phyloP scores from a whole-genome alignment of 2,888 invertebrate species.

The Morpho helenor region DNA sequence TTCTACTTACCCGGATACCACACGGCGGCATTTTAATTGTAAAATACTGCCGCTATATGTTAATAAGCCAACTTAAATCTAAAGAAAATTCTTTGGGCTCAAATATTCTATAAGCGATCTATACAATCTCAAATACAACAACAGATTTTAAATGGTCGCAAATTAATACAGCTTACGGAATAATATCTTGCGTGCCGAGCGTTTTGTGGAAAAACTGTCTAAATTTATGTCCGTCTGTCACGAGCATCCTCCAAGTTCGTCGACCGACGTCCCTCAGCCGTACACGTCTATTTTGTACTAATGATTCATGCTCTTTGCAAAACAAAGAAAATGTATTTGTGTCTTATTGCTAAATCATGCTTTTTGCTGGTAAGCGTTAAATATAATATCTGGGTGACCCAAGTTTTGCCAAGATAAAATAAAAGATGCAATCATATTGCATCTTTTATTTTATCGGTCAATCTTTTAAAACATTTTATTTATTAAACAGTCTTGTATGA shows the following conservation, averaged over 20 bases:
- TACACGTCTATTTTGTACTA: slow-evolving; percentile 32
- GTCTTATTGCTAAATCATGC: slow-evolving; percentile 2
- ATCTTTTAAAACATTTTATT: too few species aligned
- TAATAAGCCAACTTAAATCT: too few species aligned
- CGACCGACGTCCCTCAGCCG: slow-evolving; percentile 27
- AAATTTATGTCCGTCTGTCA: slow-evolving; percentile 27
- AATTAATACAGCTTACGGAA: slow-evolving; percentile 16
- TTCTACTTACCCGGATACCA: too few species aligned
- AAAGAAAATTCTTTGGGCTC: too few species aligned
- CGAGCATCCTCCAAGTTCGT: slow-evolving; percentile 30
- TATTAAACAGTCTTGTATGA: too few species aligned
- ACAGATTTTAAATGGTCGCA: slow-evolving; percentile 1
- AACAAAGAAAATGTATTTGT: slow-evolving; percentile 23
- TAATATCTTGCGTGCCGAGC: slow-evolving; percentile 21
- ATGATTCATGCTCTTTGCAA: slow-evolving; percentile 30
- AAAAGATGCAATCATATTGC: too few species aligned
- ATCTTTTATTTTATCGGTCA: too few species aligned
- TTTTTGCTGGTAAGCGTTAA: neutral
- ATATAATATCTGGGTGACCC: too few species aligned
- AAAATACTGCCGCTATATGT: too few species aligned
- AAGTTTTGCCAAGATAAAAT: too few species aligned
- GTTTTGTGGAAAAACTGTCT: slow-evolving; percentile 23
- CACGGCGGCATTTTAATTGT: too few species aligned
- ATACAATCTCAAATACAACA: neutral
- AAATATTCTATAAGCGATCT: neutral